Evolutionary conservation across 2,113 vertebrate species (phyloP).

Genomic region (Colaptes auratus): DNA sequence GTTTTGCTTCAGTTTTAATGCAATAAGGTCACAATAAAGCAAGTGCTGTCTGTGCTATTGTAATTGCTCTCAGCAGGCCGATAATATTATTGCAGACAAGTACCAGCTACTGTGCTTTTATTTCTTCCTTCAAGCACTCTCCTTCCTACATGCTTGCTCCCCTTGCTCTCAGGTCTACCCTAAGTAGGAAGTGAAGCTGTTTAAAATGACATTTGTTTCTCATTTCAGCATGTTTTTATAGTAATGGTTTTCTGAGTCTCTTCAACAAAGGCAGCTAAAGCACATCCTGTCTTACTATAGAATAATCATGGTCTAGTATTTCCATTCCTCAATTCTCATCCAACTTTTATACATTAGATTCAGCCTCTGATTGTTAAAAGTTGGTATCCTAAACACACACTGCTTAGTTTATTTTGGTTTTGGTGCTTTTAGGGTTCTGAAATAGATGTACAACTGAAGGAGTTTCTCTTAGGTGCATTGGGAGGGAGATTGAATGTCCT

Average conservation of each 20-base stretch:
- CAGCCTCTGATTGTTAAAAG: background rate
- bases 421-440: background rate
- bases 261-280: background rate
- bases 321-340: background rate
- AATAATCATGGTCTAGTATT: background rate
- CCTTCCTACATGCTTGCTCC: background rate
- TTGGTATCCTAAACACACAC: background rate
- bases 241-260: background rate
- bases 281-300: background rate
- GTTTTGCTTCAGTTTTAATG: constrained; percentile 60
- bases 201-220: constrained; percentile 52
- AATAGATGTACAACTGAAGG: background rate
- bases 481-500: background rate
- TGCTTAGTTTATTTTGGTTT: background rate
- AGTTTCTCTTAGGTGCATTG: background rate
- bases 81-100: constrained; percentile 60
- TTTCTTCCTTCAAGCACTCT: constrained; percentile 45
- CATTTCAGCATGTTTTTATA: background rate
- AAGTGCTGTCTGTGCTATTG: constrained; percentile 61
- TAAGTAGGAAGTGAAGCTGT: background rate
- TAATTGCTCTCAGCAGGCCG: constrained; percentile 75
- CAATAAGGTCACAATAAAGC: constrained; percentile 72
- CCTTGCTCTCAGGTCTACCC: background rate
- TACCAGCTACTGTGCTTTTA: constrained; percentile 54
- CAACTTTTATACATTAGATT: background rate